Evolutionary conservation across 2,888 invertebrate genomes (phyloP), one percentile per base, ranked within the genome.

Genomic region (Ichneumoninae sp.): DNA sequence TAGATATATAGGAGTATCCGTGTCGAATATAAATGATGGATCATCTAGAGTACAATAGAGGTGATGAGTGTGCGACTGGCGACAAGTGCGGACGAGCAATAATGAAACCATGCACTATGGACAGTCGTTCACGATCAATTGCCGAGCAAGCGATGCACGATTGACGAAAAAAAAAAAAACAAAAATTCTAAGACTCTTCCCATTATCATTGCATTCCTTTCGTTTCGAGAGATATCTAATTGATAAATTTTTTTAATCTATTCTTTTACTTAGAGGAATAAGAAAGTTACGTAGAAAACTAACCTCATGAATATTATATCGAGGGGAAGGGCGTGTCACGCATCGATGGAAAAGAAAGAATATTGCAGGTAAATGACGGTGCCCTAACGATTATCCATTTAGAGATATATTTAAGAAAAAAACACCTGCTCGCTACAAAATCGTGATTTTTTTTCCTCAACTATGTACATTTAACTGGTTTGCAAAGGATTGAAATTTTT

Each of bases 211-310:
- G 76, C 82, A 82, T 82, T 84, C 76, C 72, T 72, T 76, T 66
- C 62, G 66, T 54, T 36, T 66, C 54, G 75, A 52, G 22, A 52
- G 40, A 60, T 66, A 3, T 50, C 13, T 19, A 10, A 44, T 52
- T n/a, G 52, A 44, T 26, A 36, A 52, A 60, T 19, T 71, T 44
- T 70, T 44, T 40, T 0, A 26, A 26, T 62, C 40, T n/a, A n/a
- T 75, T 52, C 40, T 26, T 16, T 65, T 79, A 87, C 87, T 93
- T 92, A 93, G 89, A 93, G 92, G 88, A 93, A 93, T 89, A 93
- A 89, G 88, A 93, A 93, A 90, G 93, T 93, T 89, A 93, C 91
- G 88, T 93, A 93, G 90, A 93, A 93, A 93, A 93, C 93, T 93
- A 90, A 93, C 93, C 93, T 93, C 93, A 89, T 85, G 88, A 91